Percentiles rank a stretch among this genome's conserved stretches.
phyloP scores from a whole-genome alignment of 2,113 vertebrate genomes.

The Pan troglodytes region NHGRI_mPanTro3-v2.1_pri NC_072411.2:16593001-16593500 shows the following conservation, averaged over 20 bases:
- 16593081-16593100: neutral
- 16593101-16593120: neutral
- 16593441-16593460: neutral
- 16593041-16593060: neutral
- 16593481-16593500: neutral
- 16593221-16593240: too few species aligned
- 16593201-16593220: neutral
- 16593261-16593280: neutral
- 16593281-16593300: neutral
- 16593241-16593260: fast-evolving
- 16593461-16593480: neutral
- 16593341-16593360: neutral
- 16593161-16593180: neutral
- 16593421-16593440: neutral
- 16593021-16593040: neutral
- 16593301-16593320: neutral
- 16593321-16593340: neutral
- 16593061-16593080: neutral
- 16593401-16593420: neutral
- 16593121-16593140: neutral
- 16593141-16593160: neutral
- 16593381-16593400: neutral
- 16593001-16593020: neutral
- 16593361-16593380: neutral
- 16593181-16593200: neutral